phyloP scores from a whole-genome alignment of 1,140 invertebrate genomes.

The Drosophila burlai region DNA sequence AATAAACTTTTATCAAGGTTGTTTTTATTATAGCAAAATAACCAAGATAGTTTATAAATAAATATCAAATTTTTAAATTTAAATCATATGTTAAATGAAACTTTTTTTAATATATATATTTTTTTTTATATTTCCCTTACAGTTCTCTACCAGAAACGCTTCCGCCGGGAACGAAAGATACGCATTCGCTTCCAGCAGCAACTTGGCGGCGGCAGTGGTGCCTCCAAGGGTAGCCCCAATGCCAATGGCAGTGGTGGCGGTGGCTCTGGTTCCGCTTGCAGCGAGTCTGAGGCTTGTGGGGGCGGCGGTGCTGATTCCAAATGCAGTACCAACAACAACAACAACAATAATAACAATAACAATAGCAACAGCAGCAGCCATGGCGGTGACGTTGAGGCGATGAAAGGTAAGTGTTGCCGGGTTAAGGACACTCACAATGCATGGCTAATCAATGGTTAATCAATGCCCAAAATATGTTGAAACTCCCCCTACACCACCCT shows the following conservation, averaged over 20 bases:
- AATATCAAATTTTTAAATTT: not conserved
- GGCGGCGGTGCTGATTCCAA: slow-evolving; percentile 52
- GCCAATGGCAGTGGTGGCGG: slow-evolving; percentile 51
- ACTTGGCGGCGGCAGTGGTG: slow-evolving; percentile 87
- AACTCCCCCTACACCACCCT: not conserved
- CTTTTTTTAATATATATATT: not conserved
- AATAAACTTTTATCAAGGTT: not conserved
- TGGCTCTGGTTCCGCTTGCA: slow-evolving; percentile 39
- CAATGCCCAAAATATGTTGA: slow-evolving; percentile 6
- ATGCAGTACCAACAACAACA: slow-evolving; percentile 55
- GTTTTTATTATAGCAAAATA: not conserved
- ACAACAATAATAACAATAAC: slow-evolving; percentile 34
- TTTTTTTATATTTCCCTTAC: slow-evolving; percentile 75
- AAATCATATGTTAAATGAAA: no score
- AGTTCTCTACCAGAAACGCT: slow-evolving; percentile 94
- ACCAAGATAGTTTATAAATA: not conserved
- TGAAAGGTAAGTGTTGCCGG: slow-evolving; percentile 65
- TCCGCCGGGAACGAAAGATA: slow-evolving; percentile 93
- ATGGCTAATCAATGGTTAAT: no score
- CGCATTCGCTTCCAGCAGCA: slow-evolving; percentile 93
- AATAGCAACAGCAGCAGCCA: slow-evolving; percentile 56
- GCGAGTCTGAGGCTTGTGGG: slow-evolving; percentile 49
- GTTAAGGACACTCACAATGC: no score
- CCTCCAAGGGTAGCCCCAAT: slow-evolving; percentile 47
- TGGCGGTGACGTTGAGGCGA: slow-evolving; percentile 45